Base-by-base conservation (phyloP, 92 coral and sea anemone genomes). In the Paramuricea clavata region DNA sequence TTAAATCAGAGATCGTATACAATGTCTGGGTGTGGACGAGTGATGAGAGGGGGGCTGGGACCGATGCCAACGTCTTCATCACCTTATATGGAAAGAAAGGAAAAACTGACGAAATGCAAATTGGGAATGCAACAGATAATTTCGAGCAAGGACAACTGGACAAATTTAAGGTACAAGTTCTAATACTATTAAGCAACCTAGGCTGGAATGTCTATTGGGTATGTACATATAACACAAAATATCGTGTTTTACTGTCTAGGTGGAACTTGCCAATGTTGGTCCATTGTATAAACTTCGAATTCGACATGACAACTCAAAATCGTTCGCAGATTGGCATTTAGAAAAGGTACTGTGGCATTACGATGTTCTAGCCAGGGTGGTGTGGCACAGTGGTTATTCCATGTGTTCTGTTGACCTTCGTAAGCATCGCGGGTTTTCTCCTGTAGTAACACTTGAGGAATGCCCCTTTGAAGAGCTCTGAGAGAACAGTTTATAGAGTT, bases 11-110 rank as follows among this genome's bases (percentile, higher is more conserved):
- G 93, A 84, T 92, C 6, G 96, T 94, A 3, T 96, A 98, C 94
- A 94, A 94, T 81, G 92, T 93, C 12, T 95, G 99, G 98, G 91
- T 93, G 8, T 94, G 98, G 99, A 96, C 99, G 9, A 94, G 99
- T 54, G 99, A 94, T 34, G 60, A 74, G 13, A 90, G 99, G 43
- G 97, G 97, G 0, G 99, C 99, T 11, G 99, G 99, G 0, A 96
- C 99, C 9, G 99, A 96, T 74, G 92, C 99, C 19, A 96, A 96
- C 43, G 99, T 94, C 36, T 96, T 93, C 39, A 33, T 95, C 60
- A 92, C 93, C 71, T 50, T 96, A 32, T 96, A 96, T 65, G 99
- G 99, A 32, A 81, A 86, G 80, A 96, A 94, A 83, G 99, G 99
- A 65, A 96, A 96, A 59, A 94, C 95, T 2, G 98, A 96, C 12